Conservation (phyloP, 2,113 vertebrate species). For the Labeo catla region DNA sequence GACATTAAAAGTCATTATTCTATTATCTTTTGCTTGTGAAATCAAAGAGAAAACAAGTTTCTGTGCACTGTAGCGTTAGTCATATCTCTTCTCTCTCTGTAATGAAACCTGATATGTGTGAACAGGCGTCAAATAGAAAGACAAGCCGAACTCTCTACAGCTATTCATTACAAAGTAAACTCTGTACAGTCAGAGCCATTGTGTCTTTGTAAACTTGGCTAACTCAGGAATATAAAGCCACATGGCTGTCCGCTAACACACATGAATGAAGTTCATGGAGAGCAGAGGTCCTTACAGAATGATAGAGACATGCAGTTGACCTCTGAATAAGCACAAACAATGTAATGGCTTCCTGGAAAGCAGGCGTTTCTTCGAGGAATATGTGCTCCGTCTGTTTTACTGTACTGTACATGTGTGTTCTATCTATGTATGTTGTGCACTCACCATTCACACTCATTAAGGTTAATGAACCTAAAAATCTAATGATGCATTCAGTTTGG, state of each 20-base stretch:
- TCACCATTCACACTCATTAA: background rate
- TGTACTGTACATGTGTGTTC: background rate
- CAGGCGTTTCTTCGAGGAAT: constrained; percentile 2
- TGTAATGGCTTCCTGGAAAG: constrained; percentile 25
- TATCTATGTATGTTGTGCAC: background rate
- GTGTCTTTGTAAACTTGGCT: constrained; percentile 39
- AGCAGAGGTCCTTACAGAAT: constrained; percentile 29
- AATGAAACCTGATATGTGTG: constrained; percentile 16
- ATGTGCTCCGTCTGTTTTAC: background rate
- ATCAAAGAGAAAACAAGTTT: background rate
- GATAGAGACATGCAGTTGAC: constrained; percentile 19
- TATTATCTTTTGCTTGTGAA: background rate
- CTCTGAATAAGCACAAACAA: constrained; percentile 23
- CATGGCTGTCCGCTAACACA: background rate
- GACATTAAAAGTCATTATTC: background rate
- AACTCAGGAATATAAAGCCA: constrained; percentile 3
- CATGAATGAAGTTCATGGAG: constrained; percentile 34
- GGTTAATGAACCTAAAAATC: background rate
- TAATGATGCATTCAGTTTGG: background rate
- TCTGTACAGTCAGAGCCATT: constrained; percentile 34
- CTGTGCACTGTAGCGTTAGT: background rate
- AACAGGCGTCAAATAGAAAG: constrained; percentile 20
- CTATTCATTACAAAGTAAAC: constrained; percentile 26
- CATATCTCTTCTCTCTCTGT: background rate
- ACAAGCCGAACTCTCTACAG: background rate